These are phyloP conservation scores for Cirrhinus molitorella DNA, from an alignment of 2,797 vertebrate species.

Conservation along the genomic window DNA sequence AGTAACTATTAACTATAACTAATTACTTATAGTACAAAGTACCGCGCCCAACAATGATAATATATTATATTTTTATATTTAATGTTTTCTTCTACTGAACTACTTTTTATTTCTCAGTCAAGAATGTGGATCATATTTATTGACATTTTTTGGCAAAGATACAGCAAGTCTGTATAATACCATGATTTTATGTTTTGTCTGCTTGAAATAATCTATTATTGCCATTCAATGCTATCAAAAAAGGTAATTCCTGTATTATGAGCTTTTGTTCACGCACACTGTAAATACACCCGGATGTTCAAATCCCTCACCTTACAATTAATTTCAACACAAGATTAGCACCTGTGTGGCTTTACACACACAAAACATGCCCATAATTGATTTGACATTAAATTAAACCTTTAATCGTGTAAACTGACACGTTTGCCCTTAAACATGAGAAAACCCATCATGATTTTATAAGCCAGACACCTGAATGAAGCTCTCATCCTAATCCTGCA, in stretches of 20 bases:
- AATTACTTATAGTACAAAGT: too few relatives aligned
- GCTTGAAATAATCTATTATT: background rate
- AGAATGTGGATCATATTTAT: background rate
- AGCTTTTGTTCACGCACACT: background rate
- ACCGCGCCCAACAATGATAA: too few relatives aligned
- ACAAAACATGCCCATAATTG: slow-evolving; percentile 32
- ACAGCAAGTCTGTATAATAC: background rate
- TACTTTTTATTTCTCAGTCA: background rate
- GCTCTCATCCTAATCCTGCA: slow-evolving; percentile 45
- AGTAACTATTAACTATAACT: too few relatives aligned
- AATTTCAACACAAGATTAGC: slow-evolving; percentile 45
- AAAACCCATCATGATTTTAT: slow-evolving; percentile 28
- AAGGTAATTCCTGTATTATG: background rate
- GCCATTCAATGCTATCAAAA: background rate
- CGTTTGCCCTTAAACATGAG: slow-evolving; percentile 46
- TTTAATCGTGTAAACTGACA: slow-evolving; percentile 54
- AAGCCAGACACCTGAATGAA: slow-evolving; percentile 41
- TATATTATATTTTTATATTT: background rate
- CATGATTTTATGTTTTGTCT: background rate
- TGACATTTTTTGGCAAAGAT: background rate
- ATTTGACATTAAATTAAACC: slow-evolving; percentile 42
- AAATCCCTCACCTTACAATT: slow-evolving; percentile 13
- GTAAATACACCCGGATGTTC: background rate
- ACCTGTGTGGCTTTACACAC: slow-evolving; percentile 15
- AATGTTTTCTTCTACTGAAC: background rate